A percentile compares a stretch with the other conserved stretches of the same genome.
These are phyloP conservation scores for Pangasius mekongensis DNA, from an alignment of 2,797 vertebrate species.

Conservation along the genomic window DNA sequence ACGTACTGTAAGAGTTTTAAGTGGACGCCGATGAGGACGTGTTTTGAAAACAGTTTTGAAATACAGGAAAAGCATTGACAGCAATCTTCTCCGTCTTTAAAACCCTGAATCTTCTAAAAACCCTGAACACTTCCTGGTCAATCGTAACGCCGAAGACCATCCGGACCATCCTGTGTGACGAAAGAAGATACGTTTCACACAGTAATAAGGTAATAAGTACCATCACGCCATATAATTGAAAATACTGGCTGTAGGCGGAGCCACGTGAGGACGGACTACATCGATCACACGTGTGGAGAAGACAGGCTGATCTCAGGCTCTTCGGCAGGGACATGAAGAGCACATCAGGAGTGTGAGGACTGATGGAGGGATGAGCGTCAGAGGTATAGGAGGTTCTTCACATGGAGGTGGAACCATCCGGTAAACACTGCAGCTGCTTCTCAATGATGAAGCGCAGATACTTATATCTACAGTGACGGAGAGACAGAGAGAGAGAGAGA, in stretches of 20 bases:
- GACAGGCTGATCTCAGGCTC: constrained; percentile 1
- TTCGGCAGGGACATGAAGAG: not conserved
- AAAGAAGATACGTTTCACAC: not conserved
- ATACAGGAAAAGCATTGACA: not conserved
- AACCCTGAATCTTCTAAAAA: constrained; percentile 4
- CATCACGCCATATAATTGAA: not conserved
- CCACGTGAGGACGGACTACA: not conserved
- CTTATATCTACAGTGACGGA: constrained; percentile 78
- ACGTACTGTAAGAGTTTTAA: not conserved
- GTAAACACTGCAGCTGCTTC: constrained; percentile 86
- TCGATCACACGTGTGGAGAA: not conserved
- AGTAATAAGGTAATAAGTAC: not conserved
- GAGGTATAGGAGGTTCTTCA: constrained; percentile 58
- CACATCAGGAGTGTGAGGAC: not conserved
- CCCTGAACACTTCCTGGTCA: constrained; percentile 1
- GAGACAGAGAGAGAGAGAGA: not conserved
- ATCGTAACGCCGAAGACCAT: not conserved
- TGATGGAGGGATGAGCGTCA: not conserved
- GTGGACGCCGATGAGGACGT: not conserved
- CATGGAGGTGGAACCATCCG: constrained; percentile 76
- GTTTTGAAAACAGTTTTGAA: not conserved
- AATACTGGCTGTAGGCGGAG: not conserved
- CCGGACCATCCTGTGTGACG: not conserved
- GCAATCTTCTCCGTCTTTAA: not conserved
- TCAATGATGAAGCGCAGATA: constrained; percentile 87